Percentiles rank a stretch among this genome's conserved stretches.
phyloP scores from a whole-genome alignment of 2,797 vertebrate genomes.

The Clamator glandarius region DNA sequence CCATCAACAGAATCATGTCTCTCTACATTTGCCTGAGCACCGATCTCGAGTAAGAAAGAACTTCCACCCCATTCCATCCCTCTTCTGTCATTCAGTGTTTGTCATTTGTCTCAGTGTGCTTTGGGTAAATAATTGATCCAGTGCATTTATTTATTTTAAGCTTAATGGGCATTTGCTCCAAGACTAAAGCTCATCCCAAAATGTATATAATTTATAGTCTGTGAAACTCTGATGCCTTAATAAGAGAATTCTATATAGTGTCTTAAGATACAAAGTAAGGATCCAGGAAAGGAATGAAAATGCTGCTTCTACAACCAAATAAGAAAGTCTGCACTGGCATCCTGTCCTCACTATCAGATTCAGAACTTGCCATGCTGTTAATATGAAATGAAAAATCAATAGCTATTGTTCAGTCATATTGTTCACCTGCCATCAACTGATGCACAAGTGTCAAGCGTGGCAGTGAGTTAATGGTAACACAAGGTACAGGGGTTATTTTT shows the following conservation, averaged over 20 bases:
- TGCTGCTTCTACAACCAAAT: neutral
- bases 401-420: constrained; percentile 25
- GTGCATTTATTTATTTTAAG: neutral
- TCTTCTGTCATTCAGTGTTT: neutral
- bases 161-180: neutral
- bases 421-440: neutral
- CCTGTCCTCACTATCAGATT: neutral
- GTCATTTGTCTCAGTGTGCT: neutral
- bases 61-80: neutral
- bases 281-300: neutral
- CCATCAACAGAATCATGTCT: neutral
- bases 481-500: neutral
- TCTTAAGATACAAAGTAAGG: neutral
- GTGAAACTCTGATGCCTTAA: neutral
- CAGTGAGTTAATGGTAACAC: neutral
- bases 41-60: neutral
- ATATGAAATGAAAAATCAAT: constrained; percentile 60
- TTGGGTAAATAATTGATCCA: neutral
- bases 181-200: neutral
- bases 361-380: neutral
- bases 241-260: neutral
- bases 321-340: neutral
- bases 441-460: neutral
- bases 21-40: neutral
- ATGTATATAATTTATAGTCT: neutral